A percentile compares a stretch with the other conserved stretches of the same genome.
Conservation (phyloP, 2,888 invertebrate genomes). For the Dusona sp. region DNA sequence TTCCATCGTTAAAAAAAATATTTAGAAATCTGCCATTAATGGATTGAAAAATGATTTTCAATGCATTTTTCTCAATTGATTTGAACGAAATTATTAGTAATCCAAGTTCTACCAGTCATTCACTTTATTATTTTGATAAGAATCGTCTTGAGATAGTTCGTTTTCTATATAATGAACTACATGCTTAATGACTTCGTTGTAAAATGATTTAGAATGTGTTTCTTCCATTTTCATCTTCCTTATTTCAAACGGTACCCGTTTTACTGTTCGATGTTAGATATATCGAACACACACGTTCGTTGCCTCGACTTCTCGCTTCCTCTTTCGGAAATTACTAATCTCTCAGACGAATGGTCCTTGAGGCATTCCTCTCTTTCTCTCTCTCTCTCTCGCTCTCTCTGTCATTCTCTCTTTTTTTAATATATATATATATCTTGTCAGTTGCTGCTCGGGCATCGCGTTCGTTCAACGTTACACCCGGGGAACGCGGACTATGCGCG, state of each 20-base stretch:
- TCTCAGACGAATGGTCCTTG: slow-evolving; percentile 66
- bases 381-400: slow-evolving; percentile 44
- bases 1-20: background rate
- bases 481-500: slow-evolving; percentile 71
- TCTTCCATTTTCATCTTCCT: slow-evolving; percentile 1
- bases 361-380: slow-evolving; percentile 55
- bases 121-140: background rate
- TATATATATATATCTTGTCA: slow-evolving; percentile 19
- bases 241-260: slow-evolving; percentile 23
- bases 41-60: too few relatives aligned
- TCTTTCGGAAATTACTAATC: slow-evolving; percentile 68
- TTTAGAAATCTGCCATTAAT: background rate
- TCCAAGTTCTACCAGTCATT: background rate
- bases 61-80: background rate
- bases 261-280: background rate
- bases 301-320: slow-evolving; percentile 38
- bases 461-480: slow-evolving; percentile 49
- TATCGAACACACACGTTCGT: slow-evolving; percentile 21
- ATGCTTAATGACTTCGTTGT: background rate
- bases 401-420: background rate
- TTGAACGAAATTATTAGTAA: background rate
- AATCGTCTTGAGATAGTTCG: background rate
- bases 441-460: slow-evolving; percentile 16
- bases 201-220: slow-evolving; percentile 1
- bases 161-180: background rate